phyloP scores from a whole-genome alignment of 2,113 vertebrate genomes.

The Oriolus oriolus region DNA sequence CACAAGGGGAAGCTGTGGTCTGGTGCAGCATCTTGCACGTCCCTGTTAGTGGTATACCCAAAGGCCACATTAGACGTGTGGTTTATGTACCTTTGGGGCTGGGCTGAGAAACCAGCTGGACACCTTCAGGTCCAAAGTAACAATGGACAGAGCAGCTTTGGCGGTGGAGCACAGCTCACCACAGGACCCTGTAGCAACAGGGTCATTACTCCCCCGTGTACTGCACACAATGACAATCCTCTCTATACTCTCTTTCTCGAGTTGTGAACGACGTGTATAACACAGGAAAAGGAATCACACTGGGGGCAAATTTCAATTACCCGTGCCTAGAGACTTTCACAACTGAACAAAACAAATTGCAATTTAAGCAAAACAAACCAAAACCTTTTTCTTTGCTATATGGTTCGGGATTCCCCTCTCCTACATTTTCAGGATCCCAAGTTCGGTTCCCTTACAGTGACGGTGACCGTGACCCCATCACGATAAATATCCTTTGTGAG shows the following conservation, averaged over 20 bases:
- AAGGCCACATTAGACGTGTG: background rate
- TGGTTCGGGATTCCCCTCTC: background rate
- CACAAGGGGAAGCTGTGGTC: background rate
- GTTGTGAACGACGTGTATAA: accelerated
- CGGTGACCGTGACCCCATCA: accelerated
- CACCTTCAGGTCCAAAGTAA: background rate
- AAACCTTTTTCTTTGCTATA: background rate
- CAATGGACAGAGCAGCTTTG: accelerated
- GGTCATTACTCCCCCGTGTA: accelerated
- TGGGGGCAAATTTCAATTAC: background rate
- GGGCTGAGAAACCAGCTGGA: too few species aligned
- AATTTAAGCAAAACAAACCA: background rate
- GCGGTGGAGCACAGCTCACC: accelerated
- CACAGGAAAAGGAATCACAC: background rate
- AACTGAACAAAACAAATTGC: background rate
- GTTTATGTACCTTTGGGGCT: background rate
- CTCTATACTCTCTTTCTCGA: accelerated
- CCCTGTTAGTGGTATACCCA: accelerated
- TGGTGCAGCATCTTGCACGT: background rate
- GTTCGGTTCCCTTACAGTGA: background rate
- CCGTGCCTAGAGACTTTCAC: background rate
- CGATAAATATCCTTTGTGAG: accelerated
- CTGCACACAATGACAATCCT: accelerated
- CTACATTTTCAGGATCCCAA: background rate
- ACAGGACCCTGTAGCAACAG: accelerated